phyloP scores from a whole-genome alignment of 2,888 invertebrate genomes.

The Choristoneura rosaceana region DNA sequence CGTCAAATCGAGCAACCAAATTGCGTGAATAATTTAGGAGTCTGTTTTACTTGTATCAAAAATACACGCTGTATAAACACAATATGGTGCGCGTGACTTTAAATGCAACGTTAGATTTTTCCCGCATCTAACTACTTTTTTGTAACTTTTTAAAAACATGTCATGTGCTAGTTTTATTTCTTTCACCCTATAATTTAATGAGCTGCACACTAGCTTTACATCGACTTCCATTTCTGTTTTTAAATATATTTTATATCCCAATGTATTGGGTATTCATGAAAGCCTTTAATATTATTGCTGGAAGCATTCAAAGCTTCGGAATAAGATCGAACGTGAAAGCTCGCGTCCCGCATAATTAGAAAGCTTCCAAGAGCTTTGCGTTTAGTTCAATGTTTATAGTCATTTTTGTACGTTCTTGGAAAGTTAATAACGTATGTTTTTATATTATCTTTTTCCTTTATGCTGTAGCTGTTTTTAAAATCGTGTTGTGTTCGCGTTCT shows the following conservation, averaged over 20 bases:
- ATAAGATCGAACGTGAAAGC: constrained; percentile 22
- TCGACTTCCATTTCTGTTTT: background rate
- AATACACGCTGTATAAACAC: no score
- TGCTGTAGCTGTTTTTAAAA: no score
- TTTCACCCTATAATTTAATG: no score
- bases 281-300: constrained; percentile 18
- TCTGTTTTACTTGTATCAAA: no score
- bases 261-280: constrained; percentile 15
- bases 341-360: constrained; percentile 17
- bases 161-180: no score
- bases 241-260: background rate
- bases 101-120: no score
- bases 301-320: constrained; percentile 3
- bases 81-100: no score
- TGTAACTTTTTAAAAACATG: no score
- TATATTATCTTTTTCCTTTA: background rate
- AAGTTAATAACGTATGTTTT: background rate
- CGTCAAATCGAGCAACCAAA: no score
- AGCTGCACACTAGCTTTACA: background rate
- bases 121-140: no score
- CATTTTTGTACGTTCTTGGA: background rate
- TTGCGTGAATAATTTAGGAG: no score
- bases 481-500: no score
- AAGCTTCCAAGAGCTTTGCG: constrained; percentile 6
- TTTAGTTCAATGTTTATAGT: constrained; percentile 12